phyloP scores from a whole-genome alignment of 2,797 vertebrate genomes.

The Coilia nasus region DNA sequence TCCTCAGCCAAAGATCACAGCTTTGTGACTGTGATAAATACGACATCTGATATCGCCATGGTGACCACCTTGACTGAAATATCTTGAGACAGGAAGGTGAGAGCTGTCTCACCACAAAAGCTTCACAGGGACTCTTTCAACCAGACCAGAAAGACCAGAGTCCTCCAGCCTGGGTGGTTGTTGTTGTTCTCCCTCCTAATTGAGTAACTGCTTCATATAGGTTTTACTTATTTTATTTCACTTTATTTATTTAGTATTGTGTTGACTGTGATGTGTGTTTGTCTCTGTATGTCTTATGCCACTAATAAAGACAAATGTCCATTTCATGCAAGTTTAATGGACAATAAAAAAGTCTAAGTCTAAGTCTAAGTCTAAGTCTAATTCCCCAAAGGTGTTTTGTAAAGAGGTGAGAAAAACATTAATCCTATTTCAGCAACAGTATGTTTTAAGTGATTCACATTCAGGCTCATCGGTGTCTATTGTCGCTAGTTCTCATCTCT shows the following conservation, averaged over 20 bases:
- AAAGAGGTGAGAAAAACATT: not conserved
- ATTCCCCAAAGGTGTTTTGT: not conserved
- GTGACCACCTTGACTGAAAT: constrained; percentile 4
- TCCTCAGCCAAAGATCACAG: not conserved
- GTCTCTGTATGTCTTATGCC: too few relatives aligned
- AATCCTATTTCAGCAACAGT: not conserved
- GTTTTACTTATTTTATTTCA: too few relatives aligned
- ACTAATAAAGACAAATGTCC: too few relatives aligned
- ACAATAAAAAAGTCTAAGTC: too few relatives aligned
- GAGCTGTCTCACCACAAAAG: not conserved
- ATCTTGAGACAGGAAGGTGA: not conserved
- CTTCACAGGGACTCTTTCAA: not conserved
- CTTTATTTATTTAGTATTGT: too few relatives aligned
- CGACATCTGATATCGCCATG: not conserved
- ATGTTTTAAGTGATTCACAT: not conserved
- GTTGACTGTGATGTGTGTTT: too few relatives aligned
- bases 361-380: too few relatives aligned
- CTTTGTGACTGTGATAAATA: not conserved
- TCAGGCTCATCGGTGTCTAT: not conserved
- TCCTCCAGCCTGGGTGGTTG: not conserved
- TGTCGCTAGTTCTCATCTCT: not conserved
- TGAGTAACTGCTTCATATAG: too few relatives aligned
- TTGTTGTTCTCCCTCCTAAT: too few relatives aligned
- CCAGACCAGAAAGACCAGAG: not conserved
- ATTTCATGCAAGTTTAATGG: too few relatives aligned